These are phyloP conservation scores for Danaus melanippus DNA, from an alignment of 1,140 invertebrate species.

Conservation along the genomic window DNA sequence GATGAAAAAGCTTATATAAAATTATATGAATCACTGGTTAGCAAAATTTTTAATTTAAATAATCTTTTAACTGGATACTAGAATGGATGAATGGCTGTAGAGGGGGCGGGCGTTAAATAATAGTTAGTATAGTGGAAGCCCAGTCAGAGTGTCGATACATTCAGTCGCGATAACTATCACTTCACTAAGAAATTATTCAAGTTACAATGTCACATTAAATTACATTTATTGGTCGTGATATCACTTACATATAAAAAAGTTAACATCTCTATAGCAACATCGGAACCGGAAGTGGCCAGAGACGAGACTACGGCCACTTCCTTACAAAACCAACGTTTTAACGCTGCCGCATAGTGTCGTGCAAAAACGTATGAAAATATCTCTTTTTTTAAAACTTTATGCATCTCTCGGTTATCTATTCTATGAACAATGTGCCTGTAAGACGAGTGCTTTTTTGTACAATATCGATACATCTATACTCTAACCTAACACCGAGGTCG, in stretches of 20 bases:
- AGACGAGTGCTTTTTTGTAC: conserved; percentile 65
- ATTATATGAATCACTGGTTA: conserved; percentile 47
- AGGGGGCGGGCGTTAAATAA: conserved; percentile 41
- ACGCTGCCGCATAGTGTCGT: conserved; percentile 48
- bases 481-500: conserved; percentile 56
- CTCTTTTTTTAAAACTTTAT: conserved; percentile 55
- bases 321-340: conserved; percentile 36
- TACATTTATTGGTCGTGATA: conserved; percentile 71
- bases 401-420: conserved; percentile 61
- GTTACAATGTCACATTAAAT: conserved; percentile 56
- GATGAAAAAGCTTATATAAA: conserved; percentile 42
- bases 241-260: conserved; percentile 58
- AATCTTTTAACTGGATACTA: conserved; percentile 7
- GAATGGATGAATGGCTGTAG: conserved; percentile 17
- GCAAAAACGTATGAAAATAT: conserved; percentile 72
- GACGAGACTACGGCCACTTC: conserved; percentile 26
- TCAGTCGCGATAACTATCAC: conserved; percentile 66
- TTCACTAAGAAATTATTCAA: conserved; percentile 65
- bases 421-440: conserved; percentile 67
- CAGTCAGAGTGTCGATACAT: conserved; percentile 64
- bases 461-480: conserved; percentile 57
- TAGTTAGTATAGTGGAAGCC: conserved; percentile 66
- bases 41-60: conserved; percentile 5
- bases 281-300: conserved; percentile 14
- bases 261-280: conserved; percentile 35